Evolutionary conservation across 2,797 vertebrate genomes (phyloP), one percentile per base, ranked within the genome.

Genomic region (Notoglanidium macrostoma): DNA sequence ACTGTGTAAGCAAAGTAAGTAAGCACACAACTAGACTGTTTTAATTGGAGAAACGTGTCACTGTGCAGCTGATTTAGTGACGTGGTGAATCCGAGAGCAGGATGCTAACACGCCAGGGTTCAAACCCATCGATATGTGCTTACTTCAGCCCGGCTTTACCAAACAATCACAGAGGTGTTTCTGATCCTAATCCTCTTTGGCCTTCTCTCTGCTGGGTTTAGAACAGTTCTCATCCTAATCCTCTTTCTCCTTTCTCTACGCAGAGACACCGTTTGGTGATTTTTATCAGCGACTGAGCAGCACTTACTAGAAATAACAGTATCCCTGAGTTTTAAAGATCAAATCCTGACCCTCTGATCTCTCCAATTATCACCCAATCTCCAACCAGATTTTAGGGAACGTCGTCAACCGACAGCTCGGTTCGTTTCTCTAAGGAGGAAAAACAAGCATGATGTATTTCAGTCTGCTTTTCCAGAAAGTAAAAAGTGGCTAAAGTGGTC

Each of bases 41-140:
- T 87, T 74, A 85, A 85, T 74, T 81, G 57, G 83, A 85, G 83
- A 40, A 46, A 68, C 32, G 57, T 40, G 29, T 74, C 10, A 0
- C 29, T 14, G 46, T 19, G n/a, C 29, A n/a, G 5, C 46, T 1
- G 70, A 35, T 29, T 46, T 55, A 57, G 76, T 21, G 49, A 67
- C 1, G 35, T 15, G 51, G 35, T 44, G 40, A 49, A 61, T 29
- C 86, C 55, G 57, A 23, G 51, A 79, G 76, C 74, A 51, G 19
- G n/a, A 68, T 14, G 76, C 3, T 88, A 85, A 40, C 70, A 55
- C 9, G 2, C 32, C 29, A 7, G 51, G 55, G 32, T 59, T 79
- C 19, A 57, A 59, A 40, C 19, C 11, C 14, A 8, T 51, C 19
- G 10, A 46, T 21, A 44, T 35, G 29, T 2, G 6, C 17, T 68